Percentiles rank a stretch among this genome's conserved stretches.
Evolutionary conservation across 2,888 invertebrate genomes (phyloP).

Genomic region (Agrochola circellaris): DNA sequence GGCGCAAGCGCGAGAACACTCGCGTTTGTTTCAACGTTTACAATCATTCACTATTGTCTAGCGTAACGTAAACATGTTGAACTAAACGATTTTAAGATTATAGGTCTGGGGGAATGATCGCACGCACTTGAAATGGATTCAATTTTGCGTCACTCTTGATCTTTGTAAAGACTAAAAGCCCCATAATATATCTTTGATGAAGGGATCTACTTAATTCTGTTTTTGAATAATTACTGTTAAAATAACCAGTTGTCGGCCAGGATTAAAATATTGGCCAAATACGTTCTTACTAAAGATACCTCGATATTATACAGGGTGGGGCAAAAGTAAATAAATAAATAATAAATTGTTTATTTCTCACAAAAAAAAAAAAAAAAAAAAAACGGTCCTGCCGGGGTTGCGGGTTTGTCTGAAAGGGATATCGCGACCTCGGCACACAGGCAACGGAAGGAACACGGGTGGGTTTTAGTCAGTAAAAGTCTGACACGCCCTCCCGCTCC

Average conservation of each 20-base stretch:
- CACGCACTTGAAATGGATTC: background rate
- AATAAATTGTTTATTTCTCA: no score
- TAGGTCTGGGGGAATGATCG: conserved; percentile 16
- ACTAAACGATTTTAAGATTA: conserved; percentile 32
- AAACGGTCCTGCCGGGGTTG: no score
- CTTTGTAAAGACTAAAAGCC: background rate
- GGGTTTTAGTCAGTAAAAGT: no score
- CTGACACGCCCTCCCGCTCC: no score
- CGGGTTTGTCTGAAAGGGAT: no score
- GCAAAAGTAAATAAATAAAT: no score
- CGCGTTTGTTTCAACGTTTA: conserved; percentile 56
- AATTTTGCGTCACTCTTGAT: background rate
- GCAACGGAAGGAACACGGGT: no score
- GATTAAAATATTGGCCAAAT: background rate
- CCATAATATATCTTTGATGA: background rate
- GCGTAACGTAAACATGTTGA: conserved; percentile 61
- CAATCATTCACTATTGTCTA: conserved; percentile 66
- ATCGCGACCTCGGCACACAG: no score
- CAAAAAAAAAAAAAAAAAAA: no score
- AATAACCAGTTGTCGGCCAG: background rate
- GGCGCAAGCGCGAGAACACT: conserved; percentile 47
- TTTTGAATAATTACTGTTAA: background rate
- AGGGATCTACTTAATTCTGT: background rate
- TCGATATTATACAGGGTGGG: background rate
- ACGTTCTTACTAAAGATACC: background rate